Evolutionary conservation across 2,797 vertebrate genomes (phyloP).

Genomic region (Austrolebias charrua): DNA sequence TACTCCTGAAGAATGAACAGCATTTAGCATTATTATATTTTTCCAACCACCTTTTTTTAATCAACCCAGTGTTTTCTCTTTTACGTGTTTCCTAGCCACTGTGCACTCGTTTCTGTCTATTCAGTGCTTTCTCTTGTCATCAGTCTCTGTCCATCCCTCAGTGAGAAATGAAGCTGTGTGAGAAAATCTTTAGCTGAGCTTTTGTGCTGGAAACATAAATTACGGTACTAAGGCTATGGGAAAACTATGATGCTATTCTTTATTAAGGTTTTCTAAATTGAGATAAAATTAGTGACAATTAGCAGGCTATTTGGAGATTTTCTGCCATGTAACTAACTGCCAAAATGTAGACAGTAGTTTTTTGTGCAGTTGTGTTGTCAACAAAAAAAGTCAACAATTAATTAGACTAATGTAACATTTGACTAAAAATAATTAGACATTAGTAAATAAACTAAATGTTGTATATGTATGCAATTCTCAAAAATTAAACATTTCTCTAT

Average conservation of each 20-base stretch:
- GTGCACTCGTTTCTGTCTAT: background rate
- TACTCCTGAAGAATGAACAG: conserved; percentile 8
- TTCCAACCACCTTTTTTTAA: conserved; percentile 1
- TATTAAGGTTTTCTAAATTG: conserved; percentile 4
- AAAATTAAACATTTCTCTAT: background rate
- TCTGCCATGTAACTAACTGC: conserved; percentile 14
- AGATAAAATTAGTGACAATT: conserved; percentile 42
- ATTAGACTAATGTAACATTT: too few species aligned
- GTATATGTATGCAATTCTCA: too few species aligned
- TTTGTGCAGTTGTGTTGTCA: conserved; percentile 24
- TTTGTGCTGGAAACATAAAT: conserved; percentile 1
- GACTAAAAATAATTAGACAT: too few species aligned
- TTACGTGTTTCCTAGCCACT: background rate
- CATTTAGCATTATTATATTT: conserved; percentile 13
- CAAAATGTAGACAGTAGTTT: conserved; percentile 36
- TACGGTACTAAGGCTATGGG: background rate
- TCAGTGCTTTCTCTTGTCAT: conserved; percentile 5
- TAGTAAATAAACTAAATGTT: too few species aligned
- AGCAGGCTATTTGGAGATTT: conserved; percentile 20
- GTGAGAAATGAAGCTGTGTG: background rate
- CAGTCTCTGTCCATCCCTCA: background rate
- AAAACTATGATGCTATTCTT: conserved; percentile 8
- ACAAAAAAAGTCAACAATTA: too few species aligned
- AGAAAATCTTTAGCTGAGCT: conserved; percentile 3
- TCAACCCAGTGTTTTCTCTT: background rate